Conservation (phyloP, 2,797 vertebrate genomes). For the Cyclura pinguis region DNA sequence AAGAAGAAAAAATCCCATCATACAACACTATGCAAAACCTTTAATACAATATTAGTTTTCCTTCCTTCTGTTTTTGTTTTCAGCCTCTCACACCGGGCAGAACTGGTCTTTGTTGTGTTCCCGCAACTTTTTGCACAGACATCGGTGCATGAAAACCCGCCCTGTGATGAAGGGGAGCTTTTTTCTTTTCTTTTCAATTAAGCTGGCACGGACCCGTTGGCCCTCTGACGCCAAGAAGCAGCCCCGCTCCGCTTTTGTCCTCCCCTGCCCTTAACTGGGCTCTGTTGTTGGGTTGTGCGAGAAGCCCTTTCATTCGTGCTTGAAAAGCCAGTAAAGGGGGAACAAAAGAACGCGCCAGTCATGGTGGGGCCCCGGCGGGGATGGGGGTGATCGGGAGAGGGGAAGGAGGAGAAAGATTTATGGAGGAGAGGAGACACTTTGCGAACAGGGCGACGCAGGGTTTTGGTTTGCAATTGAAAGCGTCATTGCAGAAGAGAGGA, state of each 20-base stretch:
- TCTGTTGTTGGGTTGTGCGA: background rate
- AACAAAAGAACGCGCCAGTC: background rate
- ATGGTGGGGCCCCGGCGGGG: too few relatives aligned
- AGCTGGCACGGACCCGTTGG: too few relatives aligned
- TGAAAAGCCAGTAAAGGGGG: background rate
- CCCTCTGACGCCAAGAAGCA: too few relatives aligned
- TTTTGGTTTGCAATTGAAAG: background rate
- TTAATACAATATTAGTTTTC: background rate
- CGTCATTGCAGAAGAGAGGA: too few relatives aligned
- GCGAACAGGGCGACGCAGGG: background rate
- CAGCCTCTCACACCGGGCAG: background rate
- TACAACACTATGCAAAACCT: constrained; percentile 33
- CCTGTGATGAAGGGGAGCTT: background rate
- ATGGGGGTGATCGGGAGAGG: too few relatives aligned
- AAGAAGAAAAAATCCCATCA: background rate
- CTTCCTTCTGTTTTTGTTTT: background rate
- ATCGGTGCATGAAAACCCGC: background rate
- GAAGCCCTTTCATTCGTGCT: background rate
- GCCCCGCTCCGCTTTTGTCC: background rate
- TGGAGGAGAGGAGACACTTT: background rate
- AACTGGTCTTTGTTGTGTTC: too few relatives aligned
- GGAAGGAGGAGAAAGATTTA: too few relatives aligned
- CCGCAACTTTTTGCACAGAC: background rate
- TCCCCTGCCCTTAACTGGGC: background rate
- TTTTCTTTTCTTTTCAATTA: background rate